phyloP scores from a whole-genome alignment of 2,888 invertebrate genomes.

The Diadegma fenestrale region DNA sequence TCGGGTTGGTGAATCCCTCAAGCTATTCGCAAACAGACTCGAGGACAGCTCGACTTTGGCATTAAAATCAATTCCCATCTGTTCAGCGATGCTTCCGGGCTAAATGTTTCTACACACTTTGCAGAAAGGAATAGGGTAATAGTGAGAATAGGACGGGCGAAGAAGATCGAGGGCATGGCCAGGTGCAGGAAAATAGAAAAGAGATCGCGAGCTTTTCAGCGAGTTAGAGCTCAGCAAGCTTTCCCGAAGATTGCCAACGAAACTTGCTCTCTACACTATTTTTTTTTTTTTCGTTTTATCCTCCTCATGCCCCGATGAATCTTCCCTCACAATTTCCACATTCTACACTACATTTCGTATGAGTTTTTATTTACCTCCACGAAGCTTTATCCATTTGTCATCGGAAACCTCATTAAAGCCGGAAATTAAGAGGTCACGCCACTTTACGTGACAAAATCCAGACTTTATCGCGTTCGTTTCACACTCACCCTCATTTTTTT shows the following conservation, averaged over 20 bases:
- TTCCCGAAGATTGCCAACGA: neutral
- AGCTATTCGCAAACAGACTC: neutral
- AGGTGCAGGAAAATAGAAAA: constrained; percentile 1
- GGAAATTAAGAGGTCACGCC: constrained; percentile 42
- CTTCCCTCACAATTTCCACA: neutral
- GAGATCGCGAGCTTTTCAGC: neutral
- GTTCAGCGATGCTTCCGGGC: constrained; percentile 35
- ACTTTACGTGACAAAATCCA: constrained; percentile 52
- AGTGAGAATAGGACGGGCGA: neutral
- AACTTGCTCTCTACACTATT: neutral
- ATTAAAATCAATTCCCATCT: constrained; percentile 74
- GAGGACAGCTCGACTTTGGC: constrained; percentile 40
- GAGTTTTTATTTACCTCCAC: constrained; percentile 1
- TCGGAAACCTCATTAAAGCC: neutral
- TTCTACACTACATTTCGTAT: neutral
- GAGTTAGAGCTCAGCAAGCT: neutral
- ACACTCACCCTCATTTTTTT: constrained; percentile 34
- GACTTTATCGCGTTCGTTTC: constrained; percentile 40
- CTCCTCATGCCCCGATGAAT: neutral
- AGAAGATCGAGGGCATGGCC: neutral
- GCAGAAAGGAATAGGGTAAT: neutral
- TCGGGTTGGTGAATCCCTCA: neutral
- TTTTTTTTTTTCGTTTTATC: neutral
- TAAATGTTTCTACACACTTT: constrained; percentile 3
- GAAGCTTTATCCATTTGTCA: constrained; percentile 15